Percentiles rank a stretch among this genome's conserved stretches.
Conservation (phyloP, 1,140 invertebrate genomes). For the Lordiphosa stackelbergi region DNA sequence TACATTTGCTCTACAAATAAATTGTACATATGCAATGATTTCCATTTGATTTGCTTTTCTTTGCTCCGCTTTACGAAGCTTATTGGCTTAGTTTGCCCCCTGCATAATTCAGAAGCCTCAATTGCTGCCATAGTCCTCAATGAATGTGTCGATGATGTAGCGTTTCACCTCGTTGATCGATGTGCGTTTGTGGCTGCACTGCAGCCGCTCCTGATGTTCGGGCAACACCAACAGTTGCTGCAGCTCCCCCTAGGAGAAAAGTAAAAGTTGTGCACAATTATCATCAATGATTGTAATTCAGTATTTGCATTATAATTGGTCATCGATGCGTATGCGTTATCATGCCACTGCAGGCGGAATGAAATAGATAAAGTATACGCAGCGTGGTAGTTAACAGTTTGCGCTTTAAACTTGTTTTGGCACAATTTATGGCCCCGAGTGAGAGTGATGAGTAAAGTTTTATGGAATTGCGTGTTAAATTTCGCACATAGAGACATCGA, state of each 20-base stretch:
- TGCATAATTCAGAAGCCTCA: conserved; percentile 28
- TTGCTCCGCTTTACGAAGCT: conserved; percentile 1
- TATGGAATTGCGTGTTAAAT: too few relatives aligned
- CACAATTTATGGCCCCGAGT: neutral
- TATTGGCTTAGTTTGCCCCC: neutral
- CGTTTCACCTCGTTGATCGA: conserved; percentile 76
- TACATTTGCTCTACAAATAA: conserved; percentile 25
- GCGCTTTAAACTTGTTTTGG: neutral
- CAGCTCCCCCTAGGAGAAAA: conserved; percentile 60
- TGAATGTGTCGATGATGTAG: conserved; percentile 76
- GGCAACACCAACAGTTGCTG: conserved; percentile 70
- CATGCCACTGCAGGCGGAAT: conserved; percentile 16
- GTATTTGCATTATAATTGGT: conserved; percentile 17
- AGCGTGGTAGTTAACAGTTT: conserved; percentile 1
- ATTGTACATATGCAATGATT: conserved; percentile 20
- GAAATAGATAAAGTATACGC: conserved; percentile 5
- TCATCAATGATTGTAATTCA: conserved; percentile 37
- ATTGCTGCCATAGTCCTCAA: conserved; percentile 70
- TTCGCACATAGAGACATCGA: too few relatives aligned
- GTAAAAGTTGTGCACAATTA: conserved; percentile 43
- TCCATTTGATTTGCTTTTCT: conserved; percentile 41
- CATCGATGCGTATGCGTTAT: conserved; percentile 49
- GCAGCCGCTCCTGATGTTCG: conserved; percentile 68
- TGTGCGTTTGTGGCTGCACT: conserved; percentile 70
- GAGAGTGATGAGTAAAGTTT: neutral